Evolutionary conservation across 2,888 invertebrate species (phyloP).

Genomic region (Vesta saturnalis): DNA sequence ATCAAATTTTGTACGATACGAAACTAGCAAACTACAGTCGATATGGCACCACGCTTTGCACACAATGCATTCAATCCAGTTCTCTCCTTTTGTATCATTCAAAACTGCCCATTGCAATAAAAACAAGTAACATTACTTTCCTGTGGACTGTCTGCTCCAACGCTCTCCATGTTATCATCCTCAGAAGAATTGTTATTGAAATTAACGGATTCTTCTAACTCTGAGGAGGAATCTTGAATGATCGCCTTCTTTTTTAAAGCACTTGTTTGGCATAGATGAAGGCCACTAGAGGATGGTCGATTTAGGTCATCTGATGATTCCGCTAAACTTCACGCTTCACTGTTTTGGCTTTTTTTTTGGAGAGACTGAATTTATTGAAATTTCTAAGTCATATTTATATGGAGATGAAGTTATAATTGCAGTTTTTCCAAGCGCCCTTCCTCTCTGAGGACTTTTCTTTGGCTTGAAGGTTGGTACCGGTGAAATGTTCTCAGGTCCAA

Average conservation of each 20-base stretch:
- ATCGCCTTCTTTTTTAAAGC: neutral
- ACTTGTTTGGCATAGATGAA: neutral
- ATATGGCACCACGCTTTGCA: neutral
- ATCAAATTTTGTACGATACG: no score
- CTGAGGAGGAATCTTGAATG: neutral
- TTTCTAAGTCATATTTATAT: neutral
- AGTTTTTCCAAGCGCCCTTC: conserved; percentile 2
- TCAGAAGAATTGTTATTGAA: neutral
- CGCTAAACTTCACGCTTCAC: no score
- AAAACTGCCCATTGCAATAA: neutral
- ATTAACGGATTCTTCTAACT: neutral
- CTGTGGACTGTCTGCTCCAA: neutral
- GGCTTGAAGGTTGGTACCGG: neutral
- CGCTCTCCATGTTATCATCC: neutral
- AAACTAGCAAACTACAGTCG: no score
- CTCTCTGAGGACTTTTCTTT: neutral
- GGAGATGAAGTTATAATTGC: neutral
- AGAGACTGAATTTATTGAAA: neutral
- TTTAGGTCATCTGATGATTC: no score
- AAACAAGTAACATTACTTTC: neutral
- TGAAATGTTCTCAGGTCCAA: neutral
- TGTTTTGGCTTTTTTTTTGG: neutral
- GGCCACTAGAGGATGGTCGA: neutral
- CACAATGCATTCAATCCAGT: neutral
- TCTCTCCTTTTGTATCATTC: no score